Evolutionary conservation across 2,888 invertebrate genomes (phyloP).

Genomic region (Atrina japonica): DNA sequence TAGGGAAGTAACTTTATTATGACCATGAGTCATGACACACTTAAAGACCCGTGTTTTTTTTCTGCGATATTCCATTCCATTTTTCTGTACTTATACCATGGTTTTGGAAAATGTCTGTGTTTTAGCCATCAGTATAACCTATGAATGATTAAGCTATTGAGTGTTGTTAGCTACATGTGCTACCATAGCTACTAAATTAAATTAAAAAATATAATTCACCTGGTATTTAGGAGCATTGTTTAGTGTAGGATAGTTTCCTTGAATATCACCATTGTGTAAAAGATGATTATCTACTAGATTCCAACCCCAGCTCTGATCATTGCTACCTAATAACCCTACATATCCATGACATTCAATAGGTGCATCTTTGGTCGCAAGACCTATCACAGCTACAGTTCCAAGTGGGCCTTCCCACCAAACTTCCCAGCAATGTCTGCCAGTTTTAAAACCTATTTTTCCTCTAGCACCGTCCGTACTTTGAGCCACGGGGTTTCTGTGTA

Average conservation of each 20-base stretch:
- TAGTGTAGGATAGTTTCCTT: slow-evolving; percentile 94
- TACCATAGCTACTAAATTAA: no score
- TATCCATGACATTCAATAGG: slow-evolving; percentile 96
- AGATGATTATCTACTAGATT: slow-evolving; percentile 98
- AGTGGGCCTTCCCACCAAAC: slow-evolving; percentile 99
- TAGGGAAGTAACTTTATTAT: no score
- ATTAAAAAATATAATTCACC: slow-evolving; percentile 82
- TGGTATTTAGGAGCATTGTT: slow-evolving; percentile 99
- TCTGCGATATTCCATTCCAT: no score
- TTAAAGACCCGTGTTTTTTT: no score
- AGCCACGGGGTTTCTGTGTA: slow-evolving; percentile 98
- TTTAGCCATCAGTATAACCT: no score
- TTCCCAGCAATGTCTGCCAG: slow-evolving; percentile 98
- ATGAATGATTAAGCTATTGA: no score
- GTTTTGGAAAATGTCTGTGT: no score
- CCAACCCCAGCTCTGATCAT: slow-evolving; percentile 99
- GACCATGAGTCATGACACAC: no score
- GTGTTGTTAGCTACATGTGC: no score
- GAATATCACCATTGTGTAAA: slow-evolving; percentile 96
- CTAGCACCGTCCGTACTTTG: slow-evolving; percentile 97
- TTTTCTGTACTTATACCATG: no score
- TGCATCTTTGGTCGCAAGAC: slow-evolving; percentile 86
- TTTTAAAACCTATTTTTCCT: slow-evolving; percentile 91
- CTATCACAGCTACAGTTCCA: slow-evolving; percentile 98
- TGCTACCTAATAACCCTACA: slow-evolving; percentile 95